Evolutionary conservation across 2,888 invertebrate species (phyloP).

Genomic region (Deroplatys truncata): DNA sequence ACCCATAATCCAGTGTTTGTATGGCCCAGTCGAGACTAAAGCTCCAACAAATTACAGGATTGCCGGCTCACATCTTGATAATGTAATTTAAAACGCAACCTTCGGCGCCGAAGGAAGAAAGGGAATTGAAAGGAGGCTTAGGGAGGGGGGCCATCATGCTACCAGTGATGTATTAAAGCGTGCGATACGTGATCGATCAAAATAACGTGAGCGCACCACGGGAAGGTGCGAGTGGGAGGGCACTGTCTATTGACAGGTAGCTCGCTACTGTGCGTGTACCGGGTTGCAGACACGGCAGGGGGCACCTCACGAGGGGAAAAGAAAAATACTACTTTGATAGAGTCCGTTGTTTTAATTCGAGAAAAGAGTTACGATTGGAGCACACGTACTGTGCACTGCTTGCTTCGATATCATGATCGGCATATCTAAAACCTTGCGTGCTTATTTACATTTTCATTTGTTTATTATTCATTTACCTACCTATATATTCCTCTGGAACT

Average conservation of each 20-base stretch:
- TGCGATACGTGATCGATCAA: conserved; percentile 11
- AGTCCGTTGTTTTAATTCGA: conserved; percentile 4
- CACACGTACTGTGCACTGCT: background rate
- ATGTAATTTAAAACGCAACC: background rate
- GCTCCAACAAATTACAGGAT: background rate
- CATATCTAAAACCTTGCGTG: background rate
- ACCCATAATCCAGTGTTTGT: background rate
- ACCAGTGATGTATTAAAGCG: conserved; percentile 3
- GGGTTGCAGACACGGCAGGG: background rate
- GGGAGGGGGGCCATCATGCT: background rate
- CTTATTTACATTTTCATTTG: background rate
- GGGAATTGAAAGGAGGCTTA: background rate
- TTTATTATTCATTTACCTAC: background rate
- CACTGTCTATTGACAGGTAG: conserved; percentile 14
- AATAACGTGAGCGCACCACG: background rate
- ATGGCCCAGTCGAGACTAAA: background rate
- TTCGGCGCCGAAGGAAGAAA: background rate
- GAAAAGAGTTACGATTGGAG: conserved; percentile 17
- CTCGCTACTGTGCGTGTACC: background rate
- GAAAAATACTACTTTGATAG: conserved; percentile 4
- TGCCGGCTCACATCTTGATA: background rate
- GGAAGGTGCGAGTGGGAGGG: background rate
- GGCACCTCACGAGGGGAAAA: background rate
- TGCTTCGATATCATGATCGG: background rate
- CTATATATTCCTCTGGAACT: too few relatives aligned